Conservation (phyloP, 2,113 vertebrate genomes). For the Hydrochoerus hydrochaeris region DNA sequence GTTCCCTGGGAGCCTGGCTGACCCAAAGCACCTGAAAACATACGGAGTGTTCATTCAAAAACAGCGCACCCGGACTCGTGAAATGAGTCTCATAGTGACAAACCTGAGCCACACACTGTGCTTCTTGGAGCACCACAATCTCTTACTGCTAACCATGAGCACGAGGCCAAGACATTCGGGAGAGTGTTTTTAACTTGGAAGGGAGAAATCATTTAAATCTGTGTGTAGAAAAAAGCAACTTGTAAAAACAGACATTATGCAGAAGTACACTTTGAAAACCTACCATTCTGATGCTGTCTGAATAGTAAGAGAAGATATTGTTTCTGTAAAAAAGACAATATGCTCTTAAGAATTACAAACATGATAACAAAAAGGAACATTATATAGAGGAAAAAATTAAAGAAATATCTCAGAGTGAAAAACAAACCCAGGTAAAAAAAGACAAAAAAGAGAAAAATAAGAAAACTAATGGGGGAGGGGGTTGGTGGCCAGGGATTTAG, state of each 20-base stretch:
- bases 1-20: background rate
- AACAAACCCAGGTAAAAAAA: background rate
- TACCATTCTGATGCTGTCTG: background rate
- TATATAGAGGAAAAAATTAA: background rate
- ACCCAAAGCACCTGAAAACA: background rate
- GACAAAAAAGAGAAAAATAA: background rate
- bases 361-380: background rate
- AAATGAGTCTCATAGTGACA: background rate
- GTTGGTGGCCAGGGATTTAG: too few relatives aligned
- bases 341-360: constrained; percentile 21
- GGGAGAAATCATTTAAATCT: background rate
- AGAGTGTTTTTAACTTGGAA: background rate
- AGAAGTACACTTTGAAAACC: constrained; percentile 1
- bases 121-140: background rate
- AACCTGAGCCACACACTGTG: background rate
- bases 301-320: background rate
- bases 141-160: background rate
- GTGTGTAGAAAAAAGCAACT: background rate
- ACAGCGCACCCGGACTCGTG: background rate
- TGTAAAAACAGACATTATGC: background rate
- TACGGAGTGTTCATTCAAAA: background rate
- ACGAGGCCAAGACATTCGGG: background rate
- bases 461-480: background rate
- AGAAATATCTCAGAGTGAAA: background rate
- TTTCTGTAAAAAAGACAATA: background rate